Evolutionary conservation across 2,888 invertebrate species (phyloP).

Genomic region (Mamestra brassicae): DNA sequence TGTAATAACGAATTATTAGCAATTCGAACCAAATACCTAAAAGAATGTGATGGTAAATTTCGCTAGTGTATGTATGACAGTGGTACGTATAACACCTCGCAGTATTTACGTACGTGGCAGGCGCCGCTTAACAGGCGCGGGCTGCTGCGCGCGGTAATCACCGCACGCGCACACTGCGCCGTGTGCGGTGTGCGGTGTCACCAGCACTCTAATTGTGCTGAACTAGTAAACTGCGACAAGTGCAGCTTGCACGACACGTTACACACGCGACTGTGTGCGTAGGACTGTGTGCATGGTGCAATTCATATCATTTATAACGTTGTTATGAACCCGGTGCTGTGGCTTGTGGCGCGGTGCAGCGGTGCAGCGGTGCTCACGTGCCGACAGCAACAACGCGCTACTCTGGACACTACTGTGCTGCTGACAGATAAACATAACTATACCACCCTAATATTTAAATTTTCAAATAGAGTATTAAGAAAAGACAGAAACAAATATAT

Average conservation of each 20-base stretch:
- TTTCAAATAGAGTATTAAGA: background rate
- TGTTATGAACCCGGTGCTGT: background rate
- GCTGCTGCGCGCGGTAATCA: slow-evolving; percentile 22
- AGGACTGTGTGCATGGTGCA: background rate
- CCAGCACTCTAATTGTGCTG: slow-evolving; percentile 2
- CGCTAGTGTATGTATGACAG: no score
- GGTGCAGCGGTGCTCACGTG: no score
- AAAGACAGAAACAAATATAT: no score
- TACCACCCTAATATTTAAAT: background rate
- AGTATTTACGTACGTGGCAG: background rate
- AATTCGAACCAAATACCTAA: background rate
- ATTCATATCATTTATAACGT: slow-evolving; percentile 18
- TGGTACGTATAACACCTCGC: no score
- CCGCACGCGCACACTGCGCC: slow-evolving; percentile 5
- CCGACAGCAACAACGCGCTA: no score
- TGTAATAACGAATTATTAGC: background rate
- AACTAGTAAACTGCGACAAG: background rate
- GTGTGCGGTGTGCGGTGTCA: background rate
- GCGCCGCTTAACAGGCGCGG: slow-evolving; percentile 22
- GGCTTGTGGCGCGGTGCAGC: background rate
- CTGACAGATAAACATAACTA: background rate
- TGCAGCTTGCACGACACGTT: slow-evolving; percentile 10
- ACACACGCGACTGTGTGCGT: background rate
- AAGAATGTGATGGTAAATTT: background rate
- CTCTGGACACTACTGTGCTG: background rate